Evolutionary conservation across 1,140 invertebrate species (phyloP).

Genomic region (Dendrolimus kikuchii): DNA sequence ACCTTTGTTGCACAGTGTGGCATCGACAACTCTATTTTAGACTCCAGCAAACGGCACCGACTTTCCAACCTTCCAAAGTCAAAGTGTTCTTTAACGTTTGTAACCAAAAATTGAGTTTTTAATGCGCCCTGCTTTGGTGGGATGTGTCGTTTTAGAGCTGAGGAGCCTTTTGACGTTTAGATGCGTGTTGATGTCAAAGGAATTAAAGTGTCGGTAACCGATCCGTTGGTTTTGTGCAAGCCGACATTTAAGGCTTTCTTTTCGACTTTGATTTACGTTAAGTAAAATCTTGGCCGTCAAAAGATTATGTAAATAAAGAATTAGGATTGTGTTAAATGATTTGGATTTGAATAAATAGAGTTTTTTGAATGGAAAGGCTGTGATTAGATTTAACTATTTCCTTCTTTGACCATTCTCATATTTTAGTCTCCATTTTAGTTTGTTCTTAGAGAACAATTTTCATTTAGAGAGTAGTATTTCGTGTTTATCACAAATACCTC

Average conservation of each 20-base stretch:
- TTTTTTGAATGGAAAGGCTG: too few species aligned
- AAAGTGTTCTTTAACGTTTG: constrained; percentile 23
- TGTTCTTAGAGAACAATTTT: too few species aligned
- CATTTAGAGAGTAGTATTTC: too few species aligned
- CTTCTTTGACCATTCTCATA: too few species aligned
- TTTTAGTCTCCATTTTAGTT: too few species aligned
- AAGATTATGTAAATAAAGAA: too few species aligned
- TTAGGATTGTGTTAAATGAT: too few species aligned
- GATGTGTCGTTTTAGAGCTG: constrained; percentile 17
- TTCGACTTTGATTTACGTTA: constrained; percentile 6
- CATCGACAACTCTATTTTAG: constrained; percentile 61
- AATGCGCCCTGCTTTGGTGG: constrained; percentile 8
- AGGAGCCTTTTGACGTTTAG: constrained; percentile 29
- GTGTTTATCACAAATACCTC: too few species aligned
- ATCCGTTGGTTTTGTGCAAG: constrained; percentile 60
- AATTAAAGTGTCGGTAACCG: constrained; percentile 58
- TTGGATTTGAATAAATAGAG: too few species aligned
- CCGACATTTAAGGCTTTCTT: constrained; percentile 15
- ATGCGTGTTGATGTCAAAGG: constrained; percentile 61
- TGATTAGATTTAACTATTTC: too few species aligned
- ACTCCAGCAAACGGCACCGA: constrained; percentile 48
- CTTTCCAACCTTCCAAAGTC: constrained; percentile 10
- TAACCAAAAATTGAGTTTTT: constrained; percentile 10
- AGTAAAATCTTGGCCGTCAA: background rate
- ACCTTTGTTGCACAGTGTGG: constrained; percentile 53